Evolutionary conservation across 2,113 vertebrate genomes (phyloP).

Genomic region (Mastomys natalensis): DNA sequence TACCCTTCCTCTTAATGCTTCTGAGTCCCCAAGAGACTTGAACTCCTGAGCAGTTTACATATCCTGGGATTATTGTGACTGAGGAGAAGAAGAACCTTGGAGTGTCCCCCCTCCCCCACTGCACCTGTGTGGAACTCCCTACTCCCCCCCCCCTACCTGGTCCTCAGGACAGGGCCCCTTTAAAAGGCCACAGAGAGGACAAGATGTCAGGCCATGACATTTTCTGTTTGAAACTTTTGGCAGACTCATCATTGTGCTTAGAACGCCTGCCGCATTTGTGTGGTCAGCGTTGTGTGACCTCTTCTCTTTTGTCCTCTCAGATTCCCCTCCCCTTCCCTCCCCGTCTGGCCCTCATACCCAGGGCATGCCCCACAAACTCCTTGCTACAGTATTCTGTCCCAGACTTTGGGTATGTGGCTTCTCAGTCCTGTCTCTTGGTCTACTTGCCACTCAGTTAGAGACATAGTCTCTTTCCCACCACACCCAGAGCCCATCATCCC

Average conservation of each 20-base stretch:
- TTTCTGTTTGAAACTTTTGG: background rate
- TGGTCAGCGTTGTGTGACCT: background rate
- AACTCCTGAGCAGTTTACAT: background rate
- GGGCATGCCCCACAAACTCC: background rate
- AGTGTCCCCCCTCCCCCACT: accelerated
- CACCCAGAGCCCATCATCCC: background rate
- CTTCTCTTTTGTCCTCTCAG: background rate
- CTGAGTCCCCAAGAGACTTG: background rate
- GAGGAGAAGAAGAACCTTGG: background rate
- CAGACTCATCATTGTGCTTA: background rate
- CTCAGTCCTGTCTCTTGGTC: background rate
- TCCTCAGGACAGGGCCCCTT: no score
- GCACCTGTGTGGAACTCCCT: background rate
- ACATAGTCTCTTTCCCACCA: background rate
- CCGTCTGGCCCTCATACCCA: accelerated
- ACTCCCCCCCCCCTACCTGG: no score
- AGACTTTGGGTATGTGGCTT: background rate
- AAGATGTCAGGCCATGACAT: background rate
- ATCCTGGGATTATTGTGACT: background rate
- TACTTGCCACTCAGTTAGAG: background rate
- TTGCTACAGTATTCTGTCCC: background rate
- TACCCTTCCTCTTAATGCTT: accelerated
- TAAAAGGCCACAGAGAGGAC: background rate
- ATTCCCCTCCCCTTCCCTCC: background rate
- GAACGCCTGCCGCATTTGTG: background rate